A percentile compares a stretch with the other conserved stretches of the same genome.
These are phyloP conservation scores for Antheraea mylitta DNA, from an alignment of 1,140 invertebrate species.

Conservation along the genomic window DNA sequence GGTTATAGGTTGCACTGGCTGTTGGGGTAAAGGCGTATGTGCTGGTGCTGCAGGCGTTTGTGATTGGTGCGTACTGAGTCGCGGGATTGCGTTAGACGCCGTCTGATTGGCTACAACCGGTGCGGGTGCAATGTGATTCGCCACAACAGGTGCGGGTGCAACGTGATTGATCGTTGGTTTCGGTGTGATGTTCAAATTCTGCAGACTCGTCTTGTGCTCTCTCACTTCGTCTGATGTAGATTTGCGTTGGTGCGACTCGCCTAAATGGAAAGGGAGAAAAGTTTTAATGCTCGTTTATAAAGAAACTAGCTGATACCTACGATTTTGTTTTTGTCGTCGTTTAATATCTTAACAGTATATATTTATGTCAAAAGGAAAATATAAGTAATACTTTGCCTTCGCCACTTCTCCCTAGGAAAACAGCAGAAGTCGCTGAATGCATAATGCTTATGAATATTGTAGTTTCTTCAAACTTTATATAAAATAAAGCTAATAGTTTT, in stretches of 20 bases:
- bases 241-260: conserved; percentile 51
- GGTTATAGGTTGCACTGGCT: conserved; percentile 25
- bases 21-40: conserved; percentile 20
- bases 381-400: too few species aligned
- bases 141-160: conserved; percentile 28
- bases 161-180: conserved; percentile 67
- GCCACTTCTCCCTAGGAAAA: too few species aligned
- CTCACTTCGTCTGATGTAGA: conserved; percentile 70
- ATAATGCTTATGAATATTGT: too few species aligned
- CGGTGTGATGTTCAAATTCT: conserved; percentile 56
- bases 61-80: conserved; percentile 17
- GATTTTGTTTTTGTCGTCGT: too few species aligned
- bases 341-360: too few species aligned
- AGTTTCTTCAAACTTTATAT: too few species aligned
- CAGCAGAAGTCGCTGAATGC: too few species aligned
- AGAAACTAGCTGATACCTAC: too few species aligned
- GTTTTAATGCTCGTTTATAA: background rate
- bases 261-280: conserved; percentile 24
- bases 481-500: too few species aligned
- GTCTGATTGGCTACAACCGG: conserved; percentile 47
- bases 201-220: conserved; percentile 63
- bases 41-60: conserved; percentile 33
- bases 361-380: too few species aligned
- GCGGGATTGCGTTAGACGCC: conserved; percentile 11
- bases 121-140: conserved; percentile 48